Evolutionary conservation across 2,888 invertebrate species (phyloP).

Genomic region (Platycheirus rosarum): DNA sequence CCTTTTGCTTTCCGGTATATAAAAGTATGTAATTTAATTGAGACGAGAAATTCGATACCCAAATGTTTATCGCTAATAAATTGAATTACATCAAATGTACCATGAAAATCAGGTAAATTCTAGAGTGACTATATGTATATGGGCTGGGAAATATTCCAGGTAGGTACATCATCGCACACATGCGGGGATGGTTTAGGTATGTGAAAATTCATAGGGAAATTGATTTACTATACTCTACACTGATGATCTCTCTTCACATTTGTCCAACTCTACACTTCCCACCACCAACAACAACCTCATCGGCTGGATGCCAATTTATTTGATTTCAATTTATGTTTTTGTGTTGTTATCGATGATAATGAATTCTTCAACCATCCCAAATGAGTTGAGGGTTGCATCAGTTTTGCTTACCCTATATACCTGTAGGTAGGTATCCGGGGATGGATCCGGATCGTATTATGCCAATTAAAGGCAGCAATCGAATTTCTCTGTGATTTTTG

Average conservation of each 20-base stretch:
- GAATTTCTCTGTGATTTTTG: constrained; percentile 71
- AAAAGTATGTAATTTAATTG: constrained; percentile 51
- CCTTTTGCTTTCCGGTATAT: constrained; percentile 5
- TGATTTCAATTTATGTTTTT: constrained; percentile 67
- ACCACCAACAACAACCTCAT: neutral
- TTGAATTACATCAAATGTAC: constrained; percentile 63
- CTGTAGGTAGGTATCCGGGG: constrained; percentile 1
- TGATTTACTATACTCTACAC: constrained; percentile 46
- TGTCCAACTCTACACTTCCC: constrained; percentile 17
- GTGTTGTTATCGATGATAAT: constrained; percentile 65
- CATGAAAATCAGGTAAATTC: constrained; percentile 50
- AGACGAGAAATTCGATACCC: constrained; percentile 40
- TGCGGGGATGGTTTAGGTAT: neutral
- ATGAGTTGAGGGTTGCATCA: neutral
- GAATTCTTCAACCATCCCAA: constrained; percentile 38
- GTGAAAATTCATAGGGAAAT: constrained; percentile 49
- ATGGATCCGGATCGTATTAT: constrained; percentile 70
- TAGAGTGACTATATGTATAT: constrained; percentile 12
- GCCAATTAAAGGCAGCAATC: constrained; percentile 71
- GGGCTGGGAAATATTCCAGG: neutral
- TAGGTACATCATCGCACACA: neutral
- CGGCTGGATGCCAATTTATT: constrained; percentile 41
- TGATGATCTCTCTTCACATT: constrained; percentile 53
- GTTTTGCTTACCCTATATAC: neutral
- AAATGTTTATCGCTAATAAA: constrained; percentile 64